A percentile compares a stretch with the other conserved stretches of the same genome.
These are phyloP conservation scores for Lydus trimaculatus DNA, from an alignment of 2,888 invertebrate genomes.

Conservation along the genomic window DNA sequence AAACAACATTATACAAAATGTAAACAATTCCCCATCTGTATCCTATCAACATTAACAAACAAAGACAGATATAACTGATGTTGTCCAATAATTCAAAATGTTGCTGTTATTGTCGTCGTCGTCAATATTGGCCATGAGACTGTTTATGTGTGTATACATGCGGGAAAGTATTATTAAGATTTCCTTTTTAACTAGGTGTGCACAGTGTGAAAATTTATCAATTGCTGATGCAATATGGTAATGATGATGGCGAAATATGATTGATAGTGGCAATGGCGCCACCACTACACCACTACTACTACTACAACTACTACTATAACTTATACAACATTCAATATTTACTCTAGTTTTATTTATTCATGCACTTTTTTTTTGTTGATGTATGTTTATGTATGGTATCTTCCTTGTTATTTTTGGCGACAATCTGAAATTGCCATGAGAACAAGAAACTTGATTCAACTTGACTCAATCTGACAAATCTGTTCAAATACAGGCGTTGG, in stretches of 20 bases:
- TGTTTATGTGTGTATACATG: constrained; percentile 44
- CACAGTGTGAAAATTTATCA: constrained; percentile 21
- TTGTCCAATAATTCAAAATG: constrained; percentile 51
- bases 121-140: constrained; percentile 52
- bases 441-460: constrained; percentile 8
- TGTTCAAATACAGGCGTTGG: constrained; percentile 14
- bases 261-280: not conserved
- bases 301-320: not conserved
- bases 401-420: constrained; percentile 8
- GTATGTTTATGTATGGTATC: not conserved
- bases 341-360: not conserved
- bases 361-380: not conserved
- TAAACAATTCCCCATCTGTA: constrained; percentile 41
- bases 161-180: constrained; percentile 38
- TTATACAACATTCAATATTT: not conserved
- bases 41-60: constrained; percentile 29
- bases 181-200: constrained; percentile 32
- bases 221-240: constrained; percentile 9
- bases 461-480: constrained; percentile 15
- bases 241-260: not conserved
- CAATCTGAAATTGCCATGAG: constrained; percentile 9
- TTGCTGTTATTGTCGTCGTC: constrained; percentile 33
- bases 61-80: constrained; percentile 37
- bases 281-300: not conserved
- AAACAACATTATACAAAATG: constrained; percentile 40